A percentile compares a stretch with the other conserved stretches of the same genome.
Conservation (phyloP, 2,797 vertebrate species). For the Anguilla marmorata region DNA sequence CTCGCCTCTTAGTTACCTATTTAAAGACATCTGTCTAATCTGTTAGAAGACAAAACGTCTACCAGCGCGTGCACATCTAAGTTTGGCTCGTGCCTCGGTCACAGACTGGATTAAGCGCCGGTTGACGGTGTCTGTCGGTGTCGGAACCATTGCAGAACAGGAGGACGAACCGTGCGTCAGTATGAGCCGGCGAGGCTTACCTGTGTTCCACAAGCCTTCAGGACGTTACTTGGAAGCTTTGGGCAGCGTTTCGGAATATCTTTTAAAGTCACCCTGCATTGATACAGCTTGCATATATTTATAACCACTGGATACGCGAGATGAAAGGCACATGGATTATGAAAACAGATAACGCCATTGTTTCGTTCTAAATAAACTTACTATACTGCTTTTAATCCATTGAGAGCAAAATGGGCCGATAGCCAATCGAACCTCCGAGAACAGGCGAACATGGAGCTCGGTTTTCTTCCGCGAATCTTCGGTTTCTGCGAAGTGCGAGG, state of each 20-base stretch:
- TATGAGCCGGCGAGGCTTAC: conserved; percentile 42
- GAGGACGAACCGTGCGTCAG: neutral
- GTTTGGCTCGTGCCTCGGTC: conserved; percentile 43
- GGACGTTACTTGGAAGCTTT: neutral
- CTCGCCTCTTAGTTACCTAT: conserved; percentile 11
- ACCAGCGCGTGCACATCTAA: conserved; percentile 35
- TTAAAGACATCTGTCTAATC: conserved; percentile 30
- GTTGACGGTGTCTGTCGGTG: conserved; percentile 21
- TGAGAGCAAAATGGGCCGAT: neutral
- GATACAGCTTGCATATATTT: neutral
- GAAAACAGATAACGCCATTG: neutral
- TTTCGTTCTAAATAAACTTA: neutral
- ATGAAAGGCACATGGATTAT: conserved; percentile 13
- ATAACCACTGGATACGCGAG: neutral
- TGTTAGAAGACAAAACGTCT: conserved; percentile 32
- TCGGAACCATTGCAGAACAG: conserved; percentile 27
- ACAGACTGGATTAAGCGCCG: conserved; percentile 43
- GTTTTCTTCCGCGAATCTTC: conserved; percentile 23
- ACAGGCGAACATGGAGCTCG: neutral
- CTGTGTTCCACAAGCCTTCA: conserved; percentile 41
- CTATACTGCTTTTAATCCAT: neutral
- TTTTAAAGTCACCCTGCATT: neutral
- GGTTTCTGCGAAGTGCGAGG: conserved; percentile 4
- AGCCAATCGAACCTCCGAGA: neutral
- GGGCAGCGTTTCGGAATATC: neutral